Conservation (phyloP, 2,113 vertebrate species). For the Fulmarus glacialis region DNA sequence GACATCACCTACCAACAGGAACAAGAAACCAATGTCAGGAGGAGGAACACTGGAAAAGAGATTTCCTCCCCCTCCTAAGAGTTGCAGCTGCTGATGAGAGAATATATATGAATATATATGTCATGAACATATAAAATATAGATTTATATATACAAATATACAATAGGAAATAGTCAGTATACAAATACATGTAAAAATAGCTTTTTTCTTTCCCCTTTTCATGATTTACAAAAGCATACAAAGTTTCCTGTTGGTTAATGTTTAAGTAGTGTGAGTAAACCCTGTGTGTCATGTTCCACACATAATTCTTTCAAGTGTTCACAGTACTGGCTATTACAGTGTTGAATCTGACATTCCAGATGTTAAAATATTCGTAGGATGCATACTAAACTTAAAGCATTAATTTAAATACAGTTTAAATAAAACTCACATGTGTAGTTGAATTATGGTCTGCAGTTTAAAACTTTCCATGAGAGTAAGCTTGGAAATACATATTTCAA, state of each 20-base stretch:
- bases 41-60: background rate
- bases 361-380: conserved; percentile 47
- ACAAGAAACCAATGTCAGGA: background rate
- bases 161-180: conserved; percentile 74
- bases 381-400: conserved; percentile 51
- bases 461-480: conserved; percentile 16
- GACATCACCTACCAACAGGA: background rate
- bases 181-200: conserved; percentile 82
- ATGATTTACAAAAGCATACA: conserved; percentile 71
- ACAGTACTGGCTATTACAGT: conserved; percentile 79
- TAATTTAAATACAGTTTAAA: conserved; percentile 57
- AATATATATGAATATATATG: conserved; percentile 35
- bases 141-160: conserved; percentile 78
- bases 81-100: conserved; percentile 31
- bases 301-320: conserved; percentile 65
- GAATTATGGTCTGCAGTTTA: conserved; percentile 3
- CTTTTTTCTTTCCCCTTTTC: conserved; percentile 66
- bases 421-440: conserved; percentile 33
- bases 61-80: conserved; percentile 30
- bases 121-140: conserved; percentile 71
- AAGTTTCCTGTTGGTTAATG: conserved; percentile 59
- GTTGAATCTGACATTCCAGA: conserved; percentile 59
- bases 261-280: conserved; percentile 69
- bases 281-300: conserved; percentile 59
- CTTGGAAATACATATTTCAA: conserved; percentile 21